Percentiles rank a stretch among this genome's conserved stretches.
These are phyloP conservation scores for Acyrthosiphon pisum DNA, from an alignment of 1,140 invertebrate species.

Conservation along the genomic window DNA sequence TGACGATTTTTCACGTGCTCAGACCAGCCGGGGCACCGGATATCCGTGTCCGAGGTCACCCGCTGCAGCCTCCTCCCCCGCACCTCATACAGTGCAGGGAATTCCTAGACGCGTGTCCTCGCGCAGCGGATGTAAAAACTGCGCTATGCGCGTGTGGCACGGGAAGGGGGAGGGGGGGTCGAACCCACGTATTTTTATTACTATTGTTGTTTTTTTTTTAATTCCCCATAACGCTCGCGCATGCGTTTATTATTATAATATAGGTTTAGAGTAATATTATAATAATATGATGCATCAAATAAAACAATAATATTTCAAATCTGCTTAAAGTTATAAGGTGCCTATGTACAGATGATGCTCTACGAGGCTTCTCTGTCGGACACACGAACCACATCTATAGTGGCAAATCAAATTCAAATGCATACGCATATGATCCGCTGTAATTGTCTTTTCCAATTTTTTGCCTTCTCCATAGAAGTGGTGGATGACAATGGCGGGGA, in stretches of 20 bases:
- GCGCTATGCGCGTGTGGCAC: background rate
- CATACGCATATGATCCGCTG: too few relatives aligned
- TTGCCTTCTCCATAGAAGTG: too few relatives aligned
- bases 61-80: background rate
- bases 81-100: background rate
- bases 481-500: too few relatives aligned
- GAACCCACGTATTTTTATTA: background rate
- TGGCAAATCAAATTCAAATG: too few relatives aligned
- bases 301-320: too few relatives aligned
- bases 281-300: too few relatives aligned
- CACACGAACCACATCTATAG: too few relatives aligned
- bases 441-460: too few relatives aligned
- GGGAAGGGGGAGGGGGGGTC: too few relatives aligned
- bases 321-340: too few relatives aligned
- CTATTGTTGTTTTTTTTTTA: background rate
- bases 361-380: too few relatives aligned
- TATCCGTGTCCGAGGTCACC: slow-evolving; percentile 41
- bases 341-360: too few relatives aligned
- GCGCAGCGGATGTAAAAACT: background rate
- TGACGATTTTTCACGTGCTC: slow-evolving; percentile 25
- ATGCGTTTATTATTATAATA: background rate
- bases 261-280: background rate
- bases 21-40: background rate
- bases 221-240: background rate
- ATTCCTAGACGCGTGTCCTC: background rate